phyloP scores from a whole-genome alignment of 2,113 vertebrate species.

The Ondatra zibethicus region DNA sequence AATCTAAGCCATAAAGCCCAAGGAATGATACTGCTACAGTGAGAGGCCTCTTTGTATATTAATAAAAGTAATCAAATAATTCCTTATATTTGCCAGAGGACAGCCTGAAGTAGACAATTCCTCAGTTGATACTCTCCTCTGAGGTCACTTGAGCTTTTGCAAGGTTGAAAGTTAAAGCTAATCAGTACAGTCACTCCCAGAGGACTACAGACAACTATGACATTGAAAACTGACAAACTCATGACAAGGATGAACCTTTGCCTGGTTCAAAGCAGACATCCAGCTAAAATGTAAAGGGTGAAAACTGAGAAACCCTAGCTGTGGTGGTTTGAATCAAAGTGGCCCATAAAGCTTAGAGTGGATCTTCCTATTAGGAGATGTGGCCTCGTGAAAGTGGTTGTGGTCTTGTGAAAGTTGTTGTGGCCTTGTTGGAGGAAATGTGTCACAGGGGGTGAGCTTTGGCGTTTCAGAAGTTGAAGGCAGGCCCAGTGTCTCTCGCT shows the following conservation, averaged over 20 bases:
- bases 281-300: background rate
- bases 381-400: background rate
- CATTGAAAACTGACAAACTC: background rate
- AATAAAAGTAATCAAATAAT: background rate
- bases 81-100: background rate
- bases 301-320: background rate
- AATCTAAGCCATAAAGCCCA: background rate
- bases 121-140: background rate
- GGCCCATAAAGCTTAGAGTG: background rate
- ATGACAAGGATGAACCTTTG: background rate
- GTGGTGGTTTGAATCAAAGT: background rate
- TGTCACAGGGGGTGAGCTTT: background rate
- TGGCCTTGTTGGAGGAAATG: background rate
- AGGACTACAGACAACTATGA: background rate
- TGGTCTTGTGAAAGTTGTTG: background rate
- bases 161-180: background rate
- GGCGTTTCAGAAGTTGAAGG: background rate
- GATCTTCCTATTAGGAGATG: background rate
- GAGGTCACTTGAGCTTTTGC: background rate
- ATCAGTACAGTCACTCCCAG: background rate
- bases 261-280: background rate
- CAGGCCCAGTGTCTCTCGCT: background rate
- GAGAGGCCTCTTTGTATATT: too few relatives aligned
- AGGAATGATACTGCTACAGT: background rate
- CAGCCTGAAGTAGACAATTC: background rate